These are phyloP conservation scores for Cervus canadensis DNA, from an alignment of 2,113 vertebrate species.

Conservation along the genomic window DNA sequence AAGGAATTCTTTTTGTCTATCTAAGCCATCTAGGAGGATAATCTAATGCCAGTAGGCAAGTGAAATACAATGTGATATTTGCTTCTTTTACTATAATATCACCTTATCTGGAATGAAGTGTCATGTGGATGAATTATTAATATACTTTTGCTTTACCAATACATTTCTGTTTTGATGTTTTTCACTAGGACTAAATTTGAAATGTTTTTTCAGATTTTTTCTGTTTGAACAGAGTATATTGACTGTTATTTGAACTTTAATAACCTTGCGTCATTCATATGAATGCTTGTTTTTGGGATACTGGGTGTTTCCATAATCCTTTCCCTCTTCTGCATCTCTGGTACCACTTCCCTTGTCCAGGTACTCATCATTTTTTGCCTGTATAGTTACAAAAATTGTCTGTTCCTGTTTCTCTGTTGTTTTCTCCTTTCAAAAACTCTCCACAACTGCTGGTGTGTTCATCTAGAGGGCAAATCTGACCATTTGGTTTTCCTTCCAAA, in stretches of 20 bases:
- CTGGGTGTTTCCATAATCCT: background rate
- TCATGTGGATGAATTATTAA: background rate
- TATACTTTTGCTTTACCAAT: background rate
- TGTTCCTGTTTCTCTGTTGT: background rate
- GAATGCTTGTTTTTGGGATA: background rate
- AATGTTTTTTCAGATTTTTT: background rate
- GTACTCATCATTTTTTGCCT: background rate
- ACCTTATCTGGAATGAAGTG: background rate
- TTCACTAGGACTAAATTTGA: background rate
- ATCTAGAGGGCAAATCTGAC: background rate
- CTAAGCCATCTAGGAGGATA: background rate
- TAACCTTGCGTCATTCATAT: background rate
- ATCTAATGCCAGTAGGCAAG: background rate
- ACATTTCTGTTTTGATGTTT: background rate
- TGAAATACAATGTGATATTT: background rate
- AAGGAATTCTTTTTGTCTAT: background rate
- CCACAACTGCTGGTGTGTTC: background rate
- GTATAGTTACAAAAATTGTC: background rate
- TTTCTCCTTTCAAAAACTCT: background rate
- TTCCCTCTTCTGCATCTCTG: background rate
- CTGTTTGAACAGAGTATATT: background rate
- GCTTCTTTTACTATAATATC: background rate
- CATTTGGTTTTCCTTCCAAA: background rate
- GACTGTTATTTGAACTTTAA: background rate
- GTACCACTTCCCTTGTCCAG: background rate